Percentiles rank a stretch among this genome's conserved stretches.
phyloP scores from a whole-genome alignment of 2,888 invertebrate species.

The Scaptomyza polygonia region DNA sequence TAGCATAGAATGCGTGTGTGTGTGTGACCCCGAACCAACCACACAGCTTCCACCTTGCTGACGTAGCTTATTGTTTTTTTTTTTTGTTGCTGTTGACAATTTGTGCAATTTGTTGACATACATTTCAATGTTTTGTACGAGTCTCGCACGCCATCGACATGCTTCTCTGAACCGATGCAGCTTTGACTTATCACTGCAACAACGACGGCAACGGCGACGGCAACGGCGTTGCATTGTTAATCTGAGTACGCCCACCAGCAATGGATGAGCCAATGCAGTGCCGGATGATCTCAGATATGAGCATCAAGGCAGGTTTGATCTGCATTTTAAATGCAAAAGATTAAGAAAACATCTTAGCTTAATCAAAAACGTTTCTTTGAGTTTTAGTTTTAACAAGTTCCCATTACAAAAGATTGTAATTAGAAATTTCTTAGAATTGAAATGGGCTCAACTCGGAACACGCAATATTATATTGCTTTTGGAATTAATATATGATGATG shows the following conservation, averaged over 20 bases:
- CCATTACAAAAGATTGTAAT: neutral
- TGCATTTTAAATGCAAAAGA: slow-evolving; percentile 9
- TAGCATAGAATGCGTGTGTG: neutral
- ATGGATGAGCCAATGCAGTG: slow-evolving; percentile 1
- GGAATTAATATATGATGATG: slow-evolving; percentile 15
- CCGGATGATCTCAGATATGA: slow-evolving; percentile 19
- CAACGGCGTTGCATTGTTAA: no score
- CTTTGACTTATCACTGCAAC: slow-evolving; percentile 9
- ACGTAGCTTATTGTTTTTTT: no score
- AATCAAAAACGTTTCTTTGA: no score
- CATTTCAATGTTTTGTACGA: slow-evolving; percentile 54
- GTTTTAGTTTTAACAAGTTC: no score
- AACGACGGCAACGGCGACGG: no score
- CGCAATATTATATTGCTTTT: slow-evolving; percentile 4
- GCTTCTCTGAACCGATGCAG: slow-evolving; percentile 30
- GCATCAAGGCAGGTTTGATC: slow-evolving; percentile 21
- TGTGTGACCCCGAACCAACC: slow-evolving; percentile 20
- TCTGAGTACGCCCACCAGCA: slow-evolving; percentile 48
- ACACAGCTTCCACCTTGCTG: slow-evolving; percentile 11
- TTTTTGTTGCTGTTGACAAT: slow-evolving; percentile 10
- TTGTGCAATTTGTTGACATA: slow-evolving; percentile 70
- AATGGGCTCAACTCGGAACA: neutral
- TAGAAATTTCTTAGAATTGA: neutral
- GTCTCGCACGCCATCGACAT: slow-evolving; percentile 55
- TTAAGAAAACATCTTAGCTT: neutral